Conservation (phyloP, 2,888 invertebrate genomes). For the Seira sanloemensis region DNA sequence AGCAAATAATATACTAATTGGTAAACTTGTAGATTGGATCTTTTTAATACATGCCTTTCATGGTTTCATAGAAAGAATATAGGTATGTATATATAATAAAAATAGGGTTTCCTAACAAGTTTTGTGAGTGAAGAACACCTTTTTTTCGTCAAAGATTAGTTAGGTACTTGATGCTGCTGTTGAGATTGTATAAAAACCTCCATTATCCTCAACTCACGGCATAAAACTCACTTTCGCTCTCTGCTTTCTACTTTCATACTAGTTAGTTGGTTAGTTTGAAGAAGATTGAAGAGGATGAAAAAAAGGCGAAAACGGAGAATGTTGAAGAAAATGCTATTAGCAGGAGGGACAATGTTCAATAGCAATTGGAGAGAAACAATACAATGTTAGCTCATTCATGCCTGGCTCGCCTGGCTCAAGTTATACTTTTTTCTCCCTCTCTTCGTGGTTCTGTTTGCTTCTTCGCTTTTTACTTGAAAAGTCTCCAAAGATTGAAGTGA, state of each 20-base stretch:
- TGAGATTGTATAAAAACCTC: background rate
- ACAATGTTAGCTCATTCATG: background rate
- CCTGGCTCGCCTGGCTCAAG: background rate
- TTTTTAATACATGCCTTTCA: too few species aligned
- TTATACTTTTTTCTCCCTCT: too few species aligned
- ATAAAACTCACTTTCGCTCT: too few species aligned
- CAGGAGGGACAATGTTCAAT: background rate
- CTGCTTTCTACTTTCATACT: slow-evolving; percentile 7
- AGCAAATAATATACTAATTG: too few species aligned
- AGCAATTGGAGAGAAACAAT: background rate
- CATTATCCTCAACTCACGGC: background rate
- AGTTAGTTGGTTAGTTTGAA: slow-evolving; percentile 47
- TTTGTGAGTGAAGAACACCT: too few species aligned
- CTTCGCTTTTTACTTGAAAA: background rate
- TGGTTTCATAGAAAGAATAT: too few species aligned
- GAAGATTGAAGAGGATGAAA: slow-evolving; percentile 6
- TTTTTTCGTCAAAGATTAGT: too few species aligned
- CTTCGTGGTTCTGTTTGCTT: too few species aligned
- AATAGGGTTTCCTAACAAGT: too few species aligned
- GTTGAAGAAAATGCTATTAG: background rate
- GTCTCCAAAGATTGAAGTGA: background rate
- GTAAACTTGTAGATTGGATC: too few species aligned
- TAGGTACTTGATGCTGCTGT: background rate
- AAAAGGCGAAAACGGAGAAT: background rate
- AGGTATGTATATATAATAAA: too few species aligned